Evolutionary conservation across 37 sponge, comb jelly and placozoan species (phyloP).

Genomic region (Beroe forskalii): DNA sequence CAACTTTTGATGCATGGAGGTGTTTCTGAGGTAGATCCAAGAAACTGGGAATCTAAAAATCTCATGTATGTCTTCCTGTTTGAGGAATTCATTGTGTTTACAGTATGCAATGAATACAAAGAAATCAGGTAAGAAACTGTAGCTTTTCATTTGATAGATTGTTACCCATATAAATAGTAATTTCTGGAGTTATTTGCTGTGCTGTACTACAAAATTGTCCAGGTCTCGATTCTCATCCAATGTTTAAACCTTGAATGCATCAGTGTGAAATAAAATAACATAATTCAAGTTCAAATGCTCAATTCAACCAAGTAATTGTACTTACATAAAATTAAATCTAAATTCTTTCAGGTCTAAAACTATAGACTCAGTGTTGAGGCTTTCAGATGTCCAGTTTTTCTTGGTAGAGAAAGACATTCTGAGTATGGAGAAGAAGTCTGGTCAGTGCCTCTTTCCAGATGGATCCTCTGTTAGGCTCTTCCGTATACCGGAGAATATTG

Average conservation of each 20-base stretch:
- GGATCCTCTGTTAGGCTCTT: not conserved
- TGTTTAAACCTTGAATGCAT: no score
- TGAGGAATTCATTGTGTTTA: conserved; percentile 44
- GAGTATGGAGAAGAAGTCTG: conserved; percentile 8
- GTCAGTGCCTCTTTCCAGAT: conserved; percentile 2
- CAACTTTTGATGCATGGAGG: conserved; percentile 21
- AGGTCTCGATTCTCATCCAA: not conserved
- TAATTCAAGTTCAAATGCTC: no score
- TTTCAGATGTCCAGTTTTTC: conserved; percentile 28
- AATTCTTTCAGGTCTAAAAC: conserved; percentile 22
- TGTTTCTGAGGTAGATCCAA: conserved; percentile 17
- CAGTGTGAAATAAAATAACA: no score
- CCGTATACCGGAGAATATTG: not conserved
- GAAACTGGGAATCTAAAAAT: conserved; percentile 9
- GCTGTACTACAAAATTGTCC: not conserved
- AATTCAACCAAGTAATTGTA: no score
- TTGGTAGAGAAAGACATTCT: not conserved
- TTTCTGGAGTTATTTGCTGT: not conserved
- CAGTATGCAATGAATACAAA: not conserved
- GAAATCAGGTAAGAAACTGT: not conserved
- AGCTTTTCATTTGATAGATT: no score
- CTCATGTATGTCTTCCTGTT: not conserved
- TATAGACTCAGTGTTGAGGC: not conserved
- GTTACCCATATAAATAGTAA: no score
- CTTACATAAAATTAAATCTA: no score